Conservation (phyloP, 2,888 invertebrate genomes). For the Penaeus monodon region DNA sequence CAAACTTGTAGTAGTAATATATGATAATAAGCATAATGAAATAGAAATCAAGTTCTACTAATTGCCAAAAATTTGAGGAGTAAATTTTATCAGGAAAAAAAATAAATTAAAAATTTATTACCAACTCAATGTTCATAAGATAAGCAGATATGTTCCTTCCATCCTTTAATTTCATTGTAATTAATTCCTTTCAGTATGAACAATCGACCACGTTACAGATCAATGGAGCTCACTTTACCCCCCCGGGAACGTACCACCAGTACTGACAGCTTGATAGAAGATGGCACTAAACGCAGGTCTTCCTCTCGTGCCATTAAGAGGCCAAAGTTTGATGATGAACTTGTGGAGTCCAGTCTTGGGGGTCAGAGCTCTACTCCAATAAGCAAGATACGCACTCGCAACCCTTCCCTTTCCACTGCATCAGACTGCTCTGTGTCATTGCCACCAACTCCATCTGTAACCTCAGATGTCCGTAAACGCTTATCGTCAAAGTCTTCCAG, state of each 20-base stretch:
- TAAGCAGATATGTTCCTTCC: neutral
- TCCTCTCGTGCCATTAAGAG: slow-evolving; percentile 91
- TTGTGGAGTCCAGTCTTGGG: slow-evolving; percentile 90
- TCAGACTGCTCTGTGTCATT: slow-evolving; percentile 57
- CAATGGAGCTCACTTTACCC: slow-evolving; percentile 42
- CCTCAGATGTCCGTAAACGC: slow-evolving; percentile 57
- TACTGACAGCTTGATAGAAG: slow-evolving; percentile 54
- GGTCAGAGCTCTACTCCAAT: slow-evolving; percentile 63
- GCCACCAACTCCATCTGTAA: slow-evolving; percentile 60
- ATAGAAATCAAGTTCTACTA: too few species aligned
- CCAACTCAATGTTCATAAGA: too few species aligned
- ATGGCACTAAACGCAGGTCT: slow-evolving; percentile 61
- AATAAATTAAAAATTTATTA: neutral
- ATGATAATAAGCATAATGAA: too few species aligned
- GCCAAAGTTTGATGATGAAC: slow-evolving; percentile 95
- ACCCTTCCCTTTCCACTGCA: slow-evolving; percentile 62
- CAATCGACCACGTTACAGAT: slow-evolving; percentile 41
- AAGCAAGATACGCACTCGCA: slow-evolving; percentile 61
- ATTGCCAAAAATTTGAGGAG: neutral
- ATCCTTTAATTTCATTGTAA: neutral
- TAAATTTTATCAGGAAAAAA: neutral
- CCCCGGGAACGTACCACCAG: slow-evolving; percentile 59
- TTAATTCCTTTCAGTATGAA: slow-evolving; percentile 18
- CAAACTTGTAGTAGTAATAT: too few species aligned
- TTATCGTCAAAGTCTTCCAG: slow-evolving; percentile 60